These are phyloP conservation scores for Eupeodes luniger DNA, from an alignment of 2,888 invertebrate species.

Conservation along the genomic window DNA sequence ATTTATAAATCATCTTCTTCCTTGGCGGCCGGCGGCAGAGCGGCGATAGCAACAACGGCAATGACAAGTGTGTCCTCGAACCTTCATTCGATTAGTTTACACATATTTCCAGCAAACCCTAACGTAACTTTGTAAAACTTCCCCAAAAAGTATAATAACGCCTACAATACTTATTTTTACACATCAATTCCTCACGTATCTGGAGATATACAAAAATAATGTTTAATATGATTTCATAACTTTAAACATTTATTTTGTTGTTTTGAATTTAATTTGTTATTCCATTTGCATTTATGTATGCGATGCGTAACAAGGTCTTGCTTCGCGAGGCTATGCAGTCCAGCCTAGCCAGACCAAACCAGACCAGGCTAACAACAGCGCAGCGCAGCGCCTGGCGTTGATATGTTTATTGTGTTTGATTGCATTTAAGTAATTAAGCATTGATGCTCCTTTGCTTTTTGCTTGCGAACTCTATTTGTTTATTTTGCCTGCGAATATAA, in stretches of 20 bases:
- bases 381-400: conserved; percentile 53
- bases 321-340: no score
- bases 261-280: conserved; percentile 66
- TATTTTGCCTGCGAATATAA: conserved; percentile 50
- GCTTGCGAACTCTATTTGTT: conserved; percentile 25
- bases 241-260: neutral
- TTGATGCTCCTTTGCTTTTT: conserved; percentile 57
- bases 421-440: conserved; percentile 75
- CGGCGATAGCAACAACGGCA: neutral
- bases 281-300: conserved; percentile 59
- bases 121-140: conserved; percentile 14
- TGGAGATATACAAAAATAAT: conserved; percentile 21
- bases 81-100: conserved; percentile 23
- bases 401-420: conserved; percentile 76
- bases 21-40: no score
- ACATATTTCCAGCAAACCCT: conserved; percentile 9
- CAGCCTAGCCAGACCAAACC: neutral
- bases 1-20: conserved; percentile 39
- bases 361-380: neutral
- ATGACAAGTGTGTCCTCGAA: conserved; percentile 31
- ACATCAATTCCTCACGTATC: conserved; percentile 28
- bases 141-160: neutral
- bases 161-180: neutral
- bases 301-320: conserved; percentile 71
- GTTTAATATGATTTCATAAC: conserved; percentile 60